Conservation (phyloP, 2,113 vertebrate genomes). For the Corydoras sp. region DNA sequence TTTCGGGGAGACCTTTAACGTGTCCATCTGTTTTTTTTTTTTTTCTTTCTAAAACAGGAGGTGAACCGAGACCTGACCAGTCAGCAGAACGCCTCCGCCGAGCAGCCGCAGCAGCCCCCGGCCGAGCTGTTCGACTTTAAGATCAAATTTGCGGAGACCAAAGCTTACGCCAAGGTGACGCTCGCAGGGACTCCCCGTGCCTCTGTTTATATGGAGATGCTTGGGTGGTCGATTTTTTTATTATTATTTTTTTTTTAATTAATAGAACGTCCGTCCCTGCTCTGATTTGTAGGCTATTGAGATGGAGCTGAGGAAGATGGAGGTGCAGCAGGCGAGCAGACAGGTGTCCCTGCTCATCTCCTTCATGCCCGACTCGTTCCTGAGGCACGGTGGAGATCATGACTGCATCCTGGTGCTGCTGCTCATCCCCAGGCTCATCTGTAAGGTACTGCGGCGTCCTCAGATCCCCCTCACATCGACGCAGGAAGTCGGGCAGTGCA, state of each 20-base stretch:
- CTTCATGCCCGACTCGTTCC: conserved; percentile 97
- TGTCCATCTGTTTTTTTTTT: neutral
- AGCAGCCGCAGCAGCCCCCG: conserved; percentile 81
- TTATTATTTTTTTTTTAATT: neutral
- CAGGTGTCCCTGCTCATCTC: conserved; percentile 89
- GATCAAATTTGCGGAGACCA: conserved; percentile 96
- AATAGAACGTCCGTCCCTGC: too few species aligned
- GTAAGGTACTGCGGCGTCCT: conserved; percentile 71
- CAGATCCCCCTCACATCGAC: too few species aligned
- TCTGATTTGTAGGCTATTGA: conserved; percentile 78
- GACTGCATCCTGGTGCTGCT: conserved; percentile 92
- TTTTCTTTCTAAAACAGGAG: conserved; percentile 62
- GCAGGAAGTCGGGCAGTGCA: neutral
- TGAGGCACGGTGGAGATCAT: conserved; percentile 92
- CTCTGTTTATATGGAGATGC: too few species aligned
- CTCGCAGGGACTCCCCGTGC: too few species aligned
- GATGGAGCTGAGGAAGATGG: conserved; percentile 98
- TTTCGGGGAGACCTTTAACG: too few species aligned
- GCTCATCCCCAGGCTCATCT: conserved; percentile 91
- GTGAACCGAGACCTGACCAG: conserved; percentile 88
- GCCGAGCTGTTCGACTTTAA: conserved; percentile 96
- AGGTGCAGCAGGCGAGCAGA: conserved; percentile 86
- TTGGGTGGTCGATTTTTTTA: neutral
- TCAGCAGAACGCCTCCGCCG: conserved; percentile 78
- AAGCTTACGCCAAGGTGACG: conserved; percentile 90